Evolutionary conservation across 2,888 invertebrate genomes (phyloP).

Genomic region (Andrena praecox): DNA sequence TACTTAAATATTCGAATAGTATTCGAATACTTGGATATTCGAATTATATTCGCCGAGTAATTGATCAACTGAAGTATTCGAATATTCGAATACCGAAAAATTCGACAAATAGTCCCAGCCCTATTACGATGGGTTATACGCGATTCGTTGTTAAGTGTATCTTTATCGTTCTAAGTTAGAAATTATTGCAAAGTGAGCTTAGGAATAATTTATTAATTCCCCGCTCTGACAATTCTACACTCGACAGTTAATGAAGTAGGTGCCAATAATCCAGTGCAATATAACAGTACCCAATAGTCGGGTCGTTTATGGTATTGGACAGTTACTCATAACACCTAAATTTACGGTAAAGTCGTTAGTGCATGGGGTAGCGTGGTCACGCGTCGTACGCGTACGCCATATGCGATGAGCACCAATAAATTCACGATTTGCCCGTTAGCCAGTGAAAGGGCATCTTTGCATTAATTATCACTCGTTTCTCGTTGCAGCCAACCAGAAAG

Average conservation of each 20-base stretch:
- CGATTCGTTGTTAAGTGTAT: no score
- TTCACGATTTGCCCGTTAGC: constrained; percentile 44
- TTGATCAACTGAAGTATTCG: no score
- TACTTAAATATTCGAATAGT: no score
- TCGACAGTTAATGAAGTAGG: constrained; percentile 27
- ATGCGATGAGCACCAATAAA: constrained; percentile 58
- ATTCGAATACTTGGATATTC: no score
- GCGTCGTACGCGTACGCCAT: constrained; percentile 66
- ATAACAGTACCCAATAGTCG: constrained; percentile 66
- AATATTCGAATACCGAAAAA: no score
- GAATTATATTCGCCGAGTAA: no score
- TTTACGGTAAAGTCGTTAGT: constrained; percentile 66
- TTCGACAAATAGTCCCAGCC: no score
- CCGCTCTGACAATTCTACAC: not conserved
- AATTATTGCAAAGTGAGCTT: not conserved
- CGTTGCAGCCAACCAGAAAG: constrained; percentile 89
- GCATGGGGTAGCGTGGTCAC: constrained; percentile 71
- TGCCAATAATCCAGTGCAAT: constrained; percentile 26
- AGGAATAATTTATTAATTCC: not conserved
- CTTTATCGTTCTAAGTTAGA: no score
- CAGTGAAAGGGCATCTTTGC: constrained; percentile 8
- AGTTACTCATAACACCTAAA: constrained; percentile 73
- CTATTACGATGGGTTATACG: no score
- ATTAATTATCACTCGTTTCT: constrained; percentile 39
- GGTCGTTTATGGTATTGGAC: constrained; percentile 72